Percentiles rank a stretch among this genome's conserved stretches.
These are phyloP conservation scores for Scomber japonicus DNA, from an alignment of 2,113 vertebrate genomes.

Conservation along the genomic window DNA sequence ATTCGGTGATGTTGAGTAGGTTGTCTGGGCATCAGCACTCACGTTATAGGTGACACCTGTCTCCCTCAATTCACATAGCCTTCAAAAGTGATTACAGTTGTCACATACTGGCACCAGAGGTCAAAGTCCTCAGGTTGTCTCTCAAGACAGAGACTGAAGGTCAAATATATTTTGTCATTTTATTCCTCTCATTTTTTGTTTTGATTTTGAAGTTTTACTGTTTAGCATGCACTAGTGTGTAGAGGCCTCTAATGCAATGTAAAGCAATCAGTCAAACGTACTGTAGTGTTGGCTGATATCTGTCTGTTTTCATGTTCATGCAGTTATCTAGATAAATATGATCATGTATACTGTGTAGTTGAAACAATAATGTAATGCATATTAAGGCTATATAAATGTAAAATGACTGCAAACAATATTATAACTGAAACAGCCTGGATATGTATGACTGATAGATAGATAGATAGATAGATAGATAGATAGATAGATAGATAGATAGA, in stretches of 20 bases:
- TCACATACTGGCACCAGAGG: not conserved
- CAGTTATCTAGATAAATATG: not conserved
- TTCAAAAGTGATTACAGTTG: slow-evolving; percentile 51
- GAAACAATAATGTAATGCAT: not conserved
- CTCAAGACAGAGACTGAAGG: slow-evolving; percentile 1
- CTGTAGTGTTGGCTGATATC: not conserved
- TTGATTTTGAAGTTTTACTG: not conserved
- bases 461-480: not conserved
- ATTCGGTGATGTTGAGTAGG: slow-evolving; percentile 59
- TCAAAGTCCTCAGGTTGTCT: slow-evolving; percentile 21
- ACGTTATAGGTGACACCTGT: slow-evolving; percentile 69
- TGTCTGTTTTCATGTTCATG: not conserved
- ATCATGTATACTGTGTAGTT: not conserved
- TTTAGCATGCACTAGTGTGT: not conserved
- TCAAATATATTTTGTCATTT: not conserved
- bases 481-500: not conserved
- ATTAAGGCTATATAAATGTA: too few relatives aligned
- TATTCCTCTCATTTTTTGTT: not conserved
- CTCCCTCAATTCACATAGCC: slow-evolving; percentile 54
- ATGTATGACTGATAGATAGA: not conserved
- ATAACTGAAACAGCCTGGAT: too few relatives aligned
- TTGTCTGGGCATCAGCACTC: slow-evolving; percentile 41
- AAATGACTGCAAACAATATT: too few relatives aligned
- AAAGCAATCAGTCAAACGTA: too few relatives aligned
- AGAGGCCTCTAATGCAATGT: too few relatives aligned